These are phyloP conservation scores for Alcedo atthis DNA, from an alignment of 2,797 vertebrate species.

Conservation along the genomic window DNA sequence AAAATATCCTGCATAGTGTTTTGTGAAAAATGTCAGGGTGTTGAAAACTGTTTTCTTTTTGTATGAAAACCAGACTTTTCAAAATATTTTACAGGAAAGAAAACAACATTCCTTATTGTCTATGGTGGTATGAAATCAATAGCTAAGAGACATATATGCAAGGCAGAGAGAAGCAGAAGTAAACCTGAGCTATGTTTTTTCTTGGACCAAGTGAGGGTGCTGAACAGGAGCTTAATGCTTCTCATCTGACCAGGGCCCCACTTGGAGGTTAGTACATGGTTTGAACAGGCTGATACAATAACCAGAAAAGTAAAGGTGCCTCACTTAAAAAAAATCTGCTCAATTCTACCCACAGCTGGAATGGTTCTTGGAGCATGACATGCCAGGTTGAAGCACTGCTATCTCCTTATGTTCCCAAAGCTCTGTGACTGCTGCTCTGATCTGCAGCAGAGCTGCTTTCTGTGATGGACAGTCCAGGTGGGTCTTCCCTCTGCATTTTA, in stretches of 20 bases:
- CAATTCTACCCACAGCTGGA: not conserved
- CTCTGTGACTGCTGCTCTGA: not conserved
- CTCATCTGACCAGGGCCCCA: not conserved
- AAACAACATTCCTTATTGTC: not conserved
- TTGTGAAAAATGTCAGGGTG: not conserved
- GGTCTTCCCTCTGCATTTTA: not conserved
- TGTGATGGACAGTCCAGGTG: not conserved
- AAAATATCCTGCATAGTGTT: not conserved
- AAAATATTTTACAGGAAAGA: not conserved
- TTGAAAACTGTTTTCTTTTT: not conserved
- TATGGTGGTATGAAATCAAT: not conserved
- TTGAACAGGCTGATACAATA: not conserved
- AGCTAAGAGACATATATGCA: not conserved
- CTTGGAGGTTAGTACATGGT: not conserved
- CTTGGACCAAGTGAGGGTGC: not conserved
- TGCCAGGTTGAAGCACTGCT: not conserved
- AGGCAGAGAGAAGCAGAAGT: not conserved
- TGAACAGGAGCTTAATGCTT: not conserved
- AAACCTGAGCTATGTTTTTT: not conserved
- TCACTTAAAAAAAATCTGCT: not conserved
- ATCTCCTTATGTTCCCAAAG: not conserved
- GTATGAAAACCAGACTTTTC: not conserved
- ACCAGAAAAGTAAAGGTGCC: not conserved
- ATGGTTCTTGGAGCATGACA: not conserved
- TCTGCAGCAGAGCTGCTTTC: not conserved